A percentile compares a stretch with the other conserved stretches of the same genome.
Conservation (phyloP, 2,797 vertebrate genomes). For the Columba guinea region DNA sequence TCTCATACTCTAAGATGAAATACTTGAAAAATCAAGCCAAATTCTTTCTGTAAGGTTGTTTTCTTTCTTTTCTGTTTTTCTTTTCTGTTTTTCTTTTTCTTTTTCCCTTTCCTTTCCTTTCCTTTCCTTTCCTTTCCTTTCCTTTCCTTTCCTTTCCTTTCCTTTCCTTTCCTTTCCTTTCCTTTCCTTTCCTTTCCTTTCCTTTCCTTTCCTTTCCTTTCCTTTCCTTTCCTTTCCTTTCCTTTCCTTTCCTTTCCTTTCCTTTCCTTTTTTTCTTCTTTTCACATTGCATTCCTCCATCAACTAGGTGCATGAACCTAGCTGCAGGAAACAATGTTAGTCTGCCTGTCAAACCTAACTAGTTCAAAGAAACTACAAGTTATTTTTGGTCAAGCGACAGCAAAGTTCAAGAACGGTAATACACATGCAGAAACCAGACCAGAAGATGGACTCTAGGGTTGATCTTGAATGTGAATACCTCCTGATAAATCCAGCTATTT, state of each 20-base stretch:
- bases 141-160: too few species aligned
- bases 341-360: not conserved
- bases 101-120: too few species aligned
- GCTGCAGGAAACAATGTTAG: not conserved
- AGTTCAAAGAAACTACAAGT: not conserved
- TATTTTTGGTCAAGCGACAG: not conserved
- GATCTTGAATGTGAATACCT: not conserved
- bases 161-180: too few species aligned
- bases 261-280: not conserved
- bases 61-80: too few species aligned
- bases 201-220: too few species aligned
- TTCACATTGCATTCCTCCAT: not conserved
- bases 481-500: not conserved
- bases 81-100: too few species aligned
- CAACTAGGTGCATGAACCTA: not conserved
- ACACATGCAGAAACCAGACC: not conserved
- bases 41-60: not conserved
- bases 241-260: too few species aligned
- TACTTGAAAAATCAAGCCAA: not conserved
- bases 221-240: too few species aligned
- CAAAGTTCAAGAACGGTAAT: not conserved
- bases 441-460: not conserved
- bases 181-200: too few species aligned
- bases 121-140: too few species aligned
- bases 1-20: not conserved